phyloP scores from a whole-genome alignment of 1,140 invertebrate genomes.

The Aphis craccivora region DNA sequence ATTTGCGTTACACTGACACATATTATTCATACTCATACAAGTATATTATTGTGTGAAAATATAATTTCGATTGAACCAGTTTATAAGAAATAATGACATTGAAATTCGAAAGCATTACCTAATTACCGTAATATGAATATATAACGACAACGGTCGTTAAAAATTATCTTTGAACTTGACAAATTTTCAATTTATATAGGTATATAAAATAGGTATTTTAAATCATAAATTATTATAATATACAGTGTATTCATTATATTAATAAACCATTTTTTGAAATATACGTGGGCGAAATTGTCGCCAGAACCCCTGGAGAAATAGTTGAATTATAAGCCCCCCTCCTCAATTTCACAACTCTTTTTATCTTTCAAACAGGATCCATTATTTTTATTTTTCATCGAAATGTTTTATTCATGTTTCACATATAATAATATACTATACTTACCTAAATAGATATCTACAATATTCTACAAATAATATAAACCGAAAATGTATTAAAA shows the following conservation, averaged over 20 bases:
- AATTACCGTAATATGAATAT: neutral
- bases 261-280: neutral
- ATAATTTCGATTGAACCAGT: neutral
- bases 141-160: neutral
- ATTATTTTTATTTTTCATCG: too few relatives aligned
- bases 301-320: neutral
- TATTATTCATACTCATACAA: neutral
- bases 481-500: neutral
- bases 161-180: neutral
- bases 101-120: neutral
- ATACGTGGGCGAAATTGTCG: neutral
- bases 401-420: neutral
- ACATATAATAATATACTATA: neutral
- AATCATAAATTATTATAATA: neutral
- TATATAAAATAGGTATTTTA: too few relatives aligned
- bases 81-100: neutral
- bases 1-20: neutral
- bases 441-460: neutral
- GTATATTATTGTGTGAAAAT: neutral
- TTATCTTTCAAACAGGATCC: too few relatives aligned
- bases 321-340: neutral
- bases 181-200: neutral
- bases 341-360: too few relatives aligned
- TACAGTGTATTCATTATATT: neutral
- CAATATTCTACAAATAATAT: neutral